Evolutionary conservation across 2,888 invertebrate genomes (phyloP), one percentile per base, ranked within the genome.

Genomic region (Seira sanloemensis): DNA sequence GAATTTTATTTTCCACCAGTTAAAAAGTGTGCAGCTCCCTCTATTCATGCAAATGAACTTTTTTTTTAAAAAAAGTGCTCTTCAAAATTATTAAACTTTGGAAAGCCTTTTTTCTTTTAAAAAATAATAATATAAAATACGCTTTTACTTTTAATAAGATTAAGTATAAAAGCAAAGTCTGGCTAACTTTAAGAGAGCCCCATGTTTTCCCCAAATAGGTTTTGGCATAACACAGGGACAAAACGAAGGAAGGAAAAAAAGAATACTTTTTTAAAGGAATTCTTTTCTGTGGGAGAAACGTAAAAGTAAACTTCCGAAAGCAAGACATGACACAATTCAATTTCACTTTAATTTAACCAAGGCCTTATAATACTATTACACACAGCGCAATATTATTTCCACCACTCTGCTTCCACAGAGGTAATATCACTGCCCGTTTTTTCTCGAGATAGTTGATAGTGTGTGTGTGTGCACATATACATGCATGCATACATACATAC

Each of bases 291-390:
- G 25, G 58, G 58, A 50, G 73, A 58, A 50, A n/a, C n/a, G n/a
- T n/a, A n/a, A n/a, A n/a, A n/a, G n/a, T n/a, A n/a, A n/a, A n/a
- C n/a, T n/a, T n/a, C n/a, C n/a, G n/a, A n/a, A n/a, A n/a, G n/a
- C n/a, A n/a, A n/a, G n/a, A n/a, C n/a, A n/a, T n/a, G n/a, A 66
- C 75, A 66, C 46, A 74, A 27, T 74, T 76, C 21, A 37, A 66
- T 25, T 50, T 24, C n/a, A 50, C 58, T 77, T 77, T 68, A 68
- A 46, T 77, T 68, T 77, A 77, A 69, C 68, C 58, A 54, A 25
- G 50, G 27, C 69, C 67, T 26, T 50, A 26, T 25, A 24, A n/a
- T n/a, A 46, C 27, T 16, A 27, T 46, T 50, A 76, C 19, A 27
- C 37, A 21, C 19, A 7, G 23, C 65, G 21, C n/a, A 21, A 18